Evolutionary conservation across 1,140 invertebrate species (phyloP), one percentile per base, ranked within the genome.

Genomic region (Aphaenogaster floridana): DNA sequence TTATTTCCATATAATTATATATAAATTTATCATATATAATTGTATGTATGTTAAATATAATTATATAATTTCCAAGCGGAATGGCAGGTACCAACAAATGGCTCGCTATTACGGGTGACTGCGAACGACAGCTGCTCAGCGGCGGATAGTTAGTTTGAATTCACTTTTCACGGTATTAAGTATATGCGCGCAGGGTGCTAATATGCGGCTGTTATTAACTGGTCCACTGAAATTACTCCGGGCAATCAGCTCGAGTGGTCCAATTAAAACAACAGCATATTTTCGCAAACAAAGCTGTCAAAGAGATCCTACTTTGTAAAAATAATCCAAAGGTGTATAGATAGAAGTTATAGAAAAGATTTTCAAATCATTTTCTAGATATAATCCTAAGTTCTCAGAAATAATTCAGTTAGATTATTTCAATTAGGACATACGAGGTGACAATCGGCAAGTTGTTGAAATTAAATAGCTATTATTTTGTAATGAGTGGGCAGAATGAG

Each of bases 81-180:
- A 72, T 28, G 45, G 34, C 59, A 78, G 6, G 54, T 1, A 50
- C 64, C 5, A 54, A 66, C 21, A 36, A 89, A 64, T 45, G 59
- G 45, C 57, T 61, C 64, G 77, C 80, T 66, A 36, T 72, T 85
- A 17, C 17, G 61, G 74, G 39, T 54, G 79, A 76, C 64, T 68
- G 74, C 17, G 52, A 36, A 79, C 59, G 50, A 79, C 92, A 93
- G 90, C 92, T 93, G 92, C 64, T n/a, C 45, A 89, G 68, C 89
- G 88, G 57, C 69, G 45, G 78, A 66, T 81, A 90, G 92, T 92
- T 90, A 93, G 89, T 90, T 52, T 11, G 68, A 87, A 92, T 93
- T 92, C 87, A 91, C 83, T 92, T 92, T 91, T 91, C 77, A 92
- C 21, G 88, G 85, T 81, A 85, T 89, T 80, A 81, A 85, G 50